These are phyloP conservation scores for Encarsia formosa DNA, from an alignment of 2,888 invertebrate genomes.

Conservation along the genomic window DNA sequence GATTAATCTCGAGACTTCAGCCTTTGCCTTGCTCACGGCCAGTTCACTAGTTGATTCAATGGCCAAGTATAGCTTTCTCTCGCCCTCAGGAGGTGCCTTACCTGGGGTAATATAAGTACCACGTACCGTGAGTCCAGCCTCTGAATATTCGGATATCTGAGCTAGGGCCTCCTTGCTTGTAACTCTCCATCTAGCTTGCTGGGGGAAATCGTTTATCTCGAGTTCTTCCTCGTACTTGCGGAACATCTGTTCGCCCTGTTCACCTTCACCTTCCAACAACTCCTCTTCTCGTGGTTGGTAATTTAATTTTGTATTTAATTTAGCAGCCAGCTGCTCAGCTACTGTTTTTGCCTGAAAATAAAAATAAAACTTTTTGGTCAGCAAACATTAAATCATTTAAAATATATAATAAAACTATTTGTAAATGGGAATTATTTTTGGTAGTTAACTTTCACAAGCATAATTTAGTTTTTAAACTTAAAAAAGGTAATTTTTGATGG, in stretches of 20 bases:
- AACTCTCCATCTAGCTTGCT: conserved; percentile 96
- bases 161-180: conserved; percentile 97
- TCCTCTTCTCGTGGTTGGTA: conserved; percentile 92
- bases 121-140: conserved; percentile 96
- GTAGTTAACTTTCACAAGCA: no score
- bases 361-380: conserved; percentile 12
- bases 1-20: conserved; percentile 94
- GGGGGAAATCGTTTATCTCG: conserved; percentile 99
- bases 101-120: conserved; percentile 94
- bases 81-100: conserved; percentile 85
- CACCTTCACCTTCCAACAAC: conserved; percentile 64
- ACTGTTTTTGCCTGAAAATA: conserved; percentile 78
- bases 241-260: conserved; percentile 66
- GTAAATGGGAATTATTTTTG: no score
- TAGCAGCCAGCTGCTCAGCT: conserved; percentile 95
- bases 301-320: conserved; percentile 93
- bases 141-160: conserved; percentile 97
- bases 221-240: conserved; percentile 97
- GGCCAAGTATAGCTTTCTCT: conserved; percentile 94
- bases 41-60: conserved; percentile 97
- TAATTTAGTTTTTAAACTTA: no score
- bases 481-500: no score
- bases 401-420: no score
- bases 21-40: conserved; percentile 92
- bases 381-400: conserved; percentile 9